Evolutionary conservation across 2,888 invertebrate species (phyloP).

Genomic region (Mechanitis messenoides): DNA sequence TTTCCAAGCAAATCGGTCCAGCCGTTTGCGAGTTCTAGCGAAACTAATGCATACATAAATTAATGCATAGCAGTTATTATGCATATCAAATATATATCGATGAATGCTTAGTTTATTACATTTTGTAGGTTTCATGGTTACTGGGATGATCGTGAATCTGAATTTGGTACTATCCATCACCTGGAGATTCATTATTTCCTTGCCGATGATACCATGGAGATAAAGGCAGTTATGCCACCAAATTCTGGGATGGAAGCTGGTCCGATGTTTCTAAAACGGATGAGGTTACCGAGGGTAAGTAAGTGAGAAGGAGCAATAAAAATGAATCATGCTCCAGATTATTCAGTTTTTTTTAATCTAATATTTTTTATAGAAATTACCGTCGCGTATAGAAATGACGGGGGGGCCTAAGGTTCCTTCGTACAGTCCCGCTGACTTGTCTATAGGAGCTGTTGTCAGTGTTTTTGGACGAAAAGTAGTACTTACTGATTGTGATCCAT

Average conservation of each 20-base stretch:
- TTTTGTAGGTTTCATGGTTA: constrained; percentile 85
- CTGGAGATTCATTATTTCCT: constrained; percentile 90
- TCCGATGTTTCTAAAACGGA: constrained; percentile 84
- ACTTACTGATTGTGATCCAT: constrained; percentile 89
- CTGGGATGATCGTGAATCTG: constrained; percentile 90
- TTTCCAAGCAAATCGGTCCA: too few relatives aligned
- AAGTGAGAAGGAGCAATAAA: background rate
- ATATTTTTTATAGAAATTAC: constrained; percentile 52
- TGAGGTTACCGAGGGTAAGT: constrained; percentile 85
- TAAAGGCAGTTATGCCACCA: constrained; percentile 82
- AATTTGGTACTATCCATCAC: constrained; percentile 85
- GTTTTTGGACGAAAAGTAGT: constrained; percentile 88
- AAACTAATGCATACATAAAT: too few relatives aligned
- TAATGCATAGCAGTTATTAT: too few relatives aligned
- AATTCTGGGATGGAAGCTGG: constrained; percentile 84
- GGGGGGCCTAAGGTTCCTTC: constrained; percentile 62
- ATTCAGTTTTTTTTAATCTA: background rate
- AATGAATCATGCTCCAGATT: background rate
- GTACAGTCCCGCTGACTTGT: constrained; percentile 84
- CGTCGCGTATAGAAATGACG: constrained; percentile 59
- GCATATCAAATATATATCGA: too few relatives aligned
- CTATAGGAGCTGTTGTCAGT: constrained; percentile 87
- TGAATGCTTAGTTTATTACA: background rate
- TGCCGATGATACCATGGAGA: constrained; percentile 92
- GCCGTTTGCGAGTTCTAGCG: too few relatives aligned